Evolutionary conservation across 2,797 vertebrate genomes (phyloP).

Genomic region (Phoxinus dragarum): DNA sequence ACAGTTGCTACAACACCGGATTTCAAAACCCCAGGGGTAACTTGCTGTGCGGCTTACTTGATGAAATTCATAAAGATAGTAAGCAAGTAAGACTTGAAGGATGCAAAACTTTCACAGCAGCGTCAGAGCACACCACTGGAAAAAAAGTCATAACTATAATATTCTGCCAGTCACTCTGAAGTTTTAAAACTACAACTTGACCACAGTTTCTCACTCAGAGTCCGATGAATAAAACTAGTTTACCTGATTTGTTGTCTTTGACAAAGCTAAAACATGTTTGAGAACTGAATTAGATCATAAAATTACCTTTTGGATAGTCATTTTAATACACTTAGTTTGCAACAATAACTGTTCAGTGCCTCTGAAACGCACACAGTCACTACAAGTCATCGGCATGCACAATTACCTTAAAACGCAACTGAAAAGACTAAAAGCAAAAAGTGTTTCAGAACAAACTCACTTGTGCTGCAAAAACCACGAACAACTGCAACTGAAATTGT

Average conservation of each 20-base stretch:
- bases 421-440: not conserved
- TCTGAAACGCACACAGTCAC: not conserved
- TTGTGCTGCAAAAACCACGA: not conserved
- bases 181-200: slow-evolving; percentile 17
- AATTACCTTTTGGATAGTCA: not conserved
- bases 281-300: not conserved
- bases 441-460: not conserved
- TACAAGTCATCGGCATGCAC: not conserved
- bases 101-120: slow-evolving; percentile 20
- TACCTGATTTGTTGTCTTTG: not conserved
- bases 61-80: slow-evolving; percentile 21
- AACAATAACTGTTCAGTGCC: not conserved
- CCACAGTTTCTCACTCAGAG: not conserved
- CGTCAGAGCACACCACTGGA: not conserved
- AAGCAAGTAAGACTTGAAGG: not conserved
- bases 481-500: not conserved
- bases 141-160: slow-evolving; percentile 10
- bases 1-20: slow-evolving; percentile 46
- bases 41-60: slow-evolving; percentile 7
- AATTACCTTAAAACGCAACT: not conserved
- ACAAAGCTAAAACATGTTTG: not conserved
- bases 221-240: not conserved
- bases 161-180: not conserved
- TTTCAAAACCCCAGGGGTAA: slow-evolving; percentile 37
- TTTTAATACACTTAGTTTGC: not conserved